These are phyloP conservation scores for Holocentrus rufus DNA, from an alignment of 2,797 vertebrate species.

Conservation along the genomic window DNA sequence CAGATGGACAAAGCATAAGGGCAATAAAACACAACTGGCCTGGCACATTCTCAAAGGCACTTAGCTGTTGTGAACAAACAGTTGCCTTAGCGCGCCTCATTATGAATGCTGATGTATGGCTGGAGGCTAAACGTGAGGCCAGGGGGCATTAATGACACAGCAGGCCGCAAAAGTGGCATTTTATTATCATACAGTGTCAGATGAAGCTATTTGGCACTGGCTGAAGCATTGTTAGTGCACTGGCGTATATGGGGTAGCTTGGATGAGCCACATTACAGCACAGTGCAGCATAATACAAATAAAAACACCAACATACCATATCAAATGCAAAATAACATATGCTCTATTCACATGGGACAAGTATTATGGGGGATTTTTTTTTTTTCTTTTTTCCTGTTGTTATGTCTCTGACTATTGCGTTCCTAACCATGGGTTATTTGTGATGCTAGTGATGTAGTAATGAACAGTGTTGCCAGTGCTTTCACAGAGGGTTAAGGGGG, in stretches of 20 bases:
- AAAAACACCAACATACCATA: too few relatives aligned
- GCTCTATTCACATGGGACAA: too few relatives aligned
- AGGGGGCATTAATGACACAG: conserved; percentile 30
- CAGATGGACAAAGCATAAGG: conserved; percentile 45
- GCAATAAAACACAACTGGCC: conserved; percentile 46
- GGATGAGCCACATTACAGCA: background rate
- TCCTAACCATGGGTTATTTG: too few relatives aligned
- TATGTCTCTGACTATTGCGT: too few relatives aligned
- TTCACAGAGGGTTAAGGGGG: too few relatives aligned
- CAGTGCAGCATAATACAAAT: background rate
- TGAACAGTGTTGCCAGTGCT: too few relatives aligned
- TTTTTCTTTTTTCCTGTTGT: too few relatives aligned
- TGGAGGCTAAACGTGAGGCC: conserved; percentile 37
- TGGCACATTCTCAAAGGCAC: conserved; percentile 9
- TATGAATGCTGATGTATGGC: conserved; percentile 48
- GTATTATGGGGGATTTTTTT: too few relatives aligned
- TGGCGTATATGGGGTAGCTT: background rate
- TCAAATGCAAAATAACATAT: too few relatives aligned
- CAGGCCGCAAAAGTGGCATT: conserved; percentile 27
- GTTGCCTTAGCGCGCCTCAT: conserved; percentile 15
- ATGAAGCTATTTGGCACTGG: background rate
- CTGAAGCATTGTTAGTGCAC: conserved; percentile 1
- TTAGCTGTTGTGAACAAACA: conserved; percentile 37
- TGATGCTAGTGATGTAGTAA: too few relatives aligned
- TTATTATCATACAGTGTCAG: conserved; percentile 34